Conservation (phyloP, 2,797 vertebrate genomes). For the Megaceryle alcyon region DNA sequence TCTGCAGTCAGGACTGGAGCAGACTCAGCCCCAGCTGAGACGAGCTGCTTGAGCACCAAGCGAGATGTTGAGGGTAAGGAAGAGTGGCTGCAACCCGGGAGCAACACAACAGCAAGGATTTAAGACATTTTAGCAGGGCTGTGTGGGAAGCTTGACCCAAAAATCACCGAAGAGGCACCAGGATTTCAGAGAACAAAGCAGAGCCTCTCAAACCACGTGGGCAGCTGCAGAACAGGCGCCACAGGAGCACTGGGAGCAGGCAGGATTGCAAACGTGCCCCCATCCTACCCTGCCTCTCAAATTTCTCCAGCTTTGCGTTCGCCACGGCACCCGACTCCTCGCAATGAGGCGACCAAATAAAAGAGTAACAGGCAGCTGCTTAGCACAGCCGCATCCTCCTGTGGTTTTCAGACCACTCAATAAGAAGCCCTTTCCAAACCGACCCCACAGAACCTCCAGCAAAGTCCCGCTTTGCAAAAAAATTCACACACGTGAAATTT, state of each 20-base stretch:
- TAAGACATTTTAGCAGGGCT: neutral
- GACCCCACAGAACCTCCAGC: neutral
- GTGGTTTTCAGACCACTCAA: neutral
- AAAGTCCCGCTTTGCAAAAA: fast-evolving
- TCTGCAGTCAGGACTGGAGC: neutral
- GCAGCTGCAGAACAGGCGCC: neutral
- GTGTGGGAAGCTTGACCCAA: neutral
- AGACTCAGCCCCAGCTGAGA: neutral
- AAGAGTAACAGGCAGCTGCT: neutral
- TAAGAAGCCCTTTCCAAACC: neutral
- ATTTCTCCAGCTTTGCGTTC: neutral
- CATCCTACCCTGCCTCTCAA: neutral
- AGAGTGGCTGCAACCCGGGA: neutral
- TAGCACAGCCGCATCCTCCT: fast-evolving
- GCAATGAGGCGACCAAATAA: fast-evolving
- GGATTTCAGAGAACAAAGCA: neutral
- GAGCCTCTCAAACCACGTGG: neutral
- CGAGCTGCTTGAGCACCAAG: fast-evolving
- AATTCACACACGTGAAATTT: fast-evolving
- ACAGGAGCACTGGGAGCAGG: neutral
- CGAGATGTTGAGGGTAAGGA: neutral
- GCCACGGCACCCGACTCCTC: neutral
- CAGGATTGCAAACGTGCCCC: neutral
- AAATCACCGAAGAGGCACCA: neutral
- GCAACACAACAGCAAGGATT: neutral